Conservation (phyloP, 2,113 vertebrate genomes). For the Smithornis capensis region DNA sequence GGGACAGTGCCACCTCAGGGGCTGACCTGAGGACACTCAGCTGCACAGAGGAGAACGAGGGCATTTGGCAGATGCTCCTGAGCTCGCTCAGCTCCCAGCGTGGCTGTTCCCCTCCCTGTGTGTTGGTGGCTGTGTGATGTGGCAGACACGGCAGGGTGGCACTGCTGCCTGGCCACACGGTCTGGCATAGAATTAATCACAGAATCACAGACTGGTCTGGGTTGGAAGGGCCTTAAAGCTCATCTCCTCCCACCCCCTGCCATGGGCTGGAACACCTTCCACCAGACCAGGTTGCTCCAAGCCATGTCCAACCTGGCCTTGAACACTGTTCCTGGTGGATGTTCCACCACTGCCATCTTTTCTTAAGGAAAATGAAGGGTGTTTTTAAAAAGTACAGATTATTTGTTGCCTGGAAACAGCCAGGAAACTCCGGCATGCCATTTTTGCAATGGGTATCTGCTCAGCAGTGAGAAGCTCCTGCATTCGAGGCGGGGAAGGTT, state of each 20-base stretch:
- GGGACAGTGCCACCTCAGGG: too few species aligned
- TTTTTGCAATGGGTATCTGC: not conserved
- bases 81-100: fast-evolving
- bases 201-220: not conserved
- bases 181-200: not conserved
- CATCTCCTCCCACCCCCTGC: not conserved
- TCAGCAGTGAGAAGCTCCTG: not conserved
- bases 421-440: fast-evolving
- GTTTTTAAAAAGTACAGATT: not conserved
- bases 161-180: fast-evolving
- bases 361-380: not conserved
- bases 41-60: not conserved
- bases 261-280: not conserved
- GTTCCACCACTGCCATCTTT: fast-evolving
- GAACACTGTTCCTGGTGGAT: fast-evolving
- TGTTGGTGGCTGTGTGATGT: fast-evolving
- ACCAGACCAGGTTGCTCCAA: not conserved
- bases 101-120: fast-evolving
- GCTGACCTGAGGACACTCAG: fast-evolving
- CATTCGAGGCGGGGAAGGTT: fast-evolving
- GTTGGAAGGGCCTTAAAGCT: not conserved
- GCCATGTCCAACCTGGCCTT: not conserved
- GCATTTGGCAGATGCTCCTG: fast-evolving
- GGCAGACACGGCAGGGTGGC: fast-evolving
- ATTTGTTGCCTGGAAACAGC: not conserved